These are phyloP conservation scores for Atrina japonica DNA, from an alignment of 2,888 invertebrate genomes.

Conservation along the genomic window DNA sequence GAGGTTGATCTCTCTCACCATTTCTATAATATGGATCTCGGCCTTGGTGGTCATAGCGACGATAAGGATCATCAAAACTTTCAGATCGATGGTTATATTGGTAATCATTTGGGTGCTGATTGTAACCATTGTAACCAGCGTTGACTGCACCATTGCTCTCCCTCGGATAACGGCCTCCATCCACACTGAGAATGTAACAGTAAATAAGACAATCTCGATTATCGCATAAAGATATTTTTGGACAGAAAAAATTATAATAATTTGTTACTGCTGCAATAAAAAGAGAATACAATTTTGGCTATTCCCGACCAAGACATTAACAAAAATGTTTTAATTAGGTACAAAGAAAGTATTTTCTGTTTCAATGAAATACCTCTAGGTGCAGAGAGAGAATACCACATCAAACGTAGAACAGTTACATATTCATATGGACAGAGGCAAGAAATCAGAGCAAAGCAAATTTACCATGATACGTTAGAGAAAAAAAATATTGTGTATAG, in stretches of 20 bases:
- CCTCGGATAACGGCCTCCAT: background rate
- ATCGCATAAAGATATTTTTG: background rate
- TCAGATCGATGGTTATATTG: constrained; percentile 14
- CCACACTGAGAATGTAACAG: constrained; percentile 13
- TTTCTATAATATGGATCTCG: constrained; percentile 31
- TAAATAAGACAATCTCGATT: background rate
- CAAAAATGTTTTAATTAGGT: background rate
- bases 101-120: constrained; percentile 12
- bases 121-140: constrained; percentile 15
- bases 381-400: too few relatives aligned
- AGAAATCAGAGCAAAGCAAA: too few relatives aligned
- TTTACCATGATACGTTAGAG: too few relatives aligned
- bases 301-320: too few relatives aligned
- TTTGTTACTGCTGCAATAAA: background rate
- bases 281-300: too few relatives aligned
- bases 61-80: constrained; percentile 16
- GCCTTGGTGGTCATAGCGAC: constrained; percentile 20
- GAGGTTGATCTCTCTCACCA: constrained; percentile 30
- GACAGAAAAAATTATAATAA: background rate
- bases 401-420: too few relatives aligned
- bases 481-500: too few relatives aligned
- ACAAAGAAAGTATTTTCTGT: too few relatives aligned
- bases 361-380: too few relatives aligned
- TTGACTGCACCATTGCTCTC: constrained; percentile 21
- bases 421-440: too few relatives aligned